A percentile compares a stretch with the other conserved stretches of the same genome.
phyloP scores from a whole-genome alignment of 2,113 vertebrate genomes.

The Tragelaphus buxtoni region DNA sequence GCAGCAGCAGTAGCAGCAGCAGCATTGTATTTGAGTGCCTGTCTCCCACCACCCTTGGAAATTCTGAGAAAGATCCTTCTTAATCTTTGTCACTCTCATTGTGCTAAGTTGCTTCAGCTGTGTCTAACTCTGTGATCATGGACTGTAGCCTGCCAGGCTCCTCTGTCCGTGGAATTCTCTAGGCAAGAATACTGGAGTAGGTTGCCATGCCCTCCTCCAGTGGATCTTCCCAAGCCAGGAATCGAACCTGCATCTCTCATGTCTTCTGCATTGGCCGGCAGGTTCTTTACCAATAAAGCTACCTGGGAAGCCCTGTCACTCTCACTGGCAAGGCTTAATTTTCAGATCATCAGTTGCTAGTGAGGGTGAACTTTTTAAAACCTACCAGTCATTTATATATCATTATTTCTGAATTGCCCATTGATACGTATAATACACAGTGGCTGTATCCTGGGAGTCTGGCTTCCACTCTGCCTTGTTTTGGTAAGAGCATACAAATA shows the following conservation, averaged over 20 bases:
- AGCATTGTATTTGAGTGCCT: background rate
- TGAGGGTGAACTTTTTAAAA: background rate
- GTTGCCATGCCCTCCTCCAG: background rate
- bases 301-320: background rate
- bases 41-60: background rate
- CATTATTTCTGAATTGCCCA: background rate
- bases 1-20: too few relatives aligned
- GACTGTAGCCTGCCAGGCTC: background rate
- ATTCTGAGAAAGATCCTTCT: background rate
- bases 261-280: background rate
- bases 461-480: background rate
- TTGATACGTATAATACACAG: background rate
- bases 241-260: background rate
- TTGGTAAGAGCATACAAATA: background rate
- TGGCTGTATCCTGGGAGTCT: background rate
- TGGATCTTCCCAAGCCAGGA: background rate
- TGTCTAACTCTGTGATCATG: background rate
- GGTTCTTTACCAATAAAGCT: background rate
- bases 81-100: background rate
- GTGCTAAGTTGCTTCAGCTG: background rate
- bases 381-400: background rate
- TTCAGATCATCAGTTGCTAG: background rate
- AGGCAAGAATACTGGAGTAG: background rate
- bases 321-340: background rate
- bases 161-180: background rate